Conservation (phyloP, 2,113 vertebrate genomes). For the Lophius piscatorius region DNA sequence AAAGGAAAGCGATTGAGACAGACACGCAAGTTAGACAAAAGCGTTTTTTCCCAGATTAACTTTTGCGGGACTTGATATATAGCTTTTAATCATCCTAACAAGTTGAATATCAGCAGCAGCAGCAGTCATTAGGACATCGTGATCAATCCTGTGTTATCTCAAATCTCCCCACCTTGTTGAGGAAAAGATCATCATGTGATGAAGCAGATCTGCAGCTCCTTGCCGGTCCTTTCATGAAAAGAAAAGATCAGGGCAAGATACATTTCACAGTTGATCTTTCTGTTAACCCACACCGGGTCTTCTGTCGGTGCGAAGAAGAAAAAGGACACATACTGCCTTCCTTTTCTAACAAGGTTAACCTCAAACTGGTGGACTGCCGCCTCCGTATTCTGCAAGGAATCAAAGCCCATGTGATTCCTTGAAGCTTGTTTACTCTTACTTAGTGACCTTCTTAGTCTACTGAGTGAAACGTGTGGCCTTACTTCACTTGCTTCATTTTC, state of each 20-base stretch:
- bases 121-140: neutral
- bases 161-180: slow-evolving; percentile 17
- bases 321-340: too few relatives aligned
- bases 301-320: too few relatives aligned
- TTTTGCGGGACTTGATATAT: slow-evolving; percentile 9
- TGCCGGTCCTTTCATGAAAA: slow-evolving; percentile 3
- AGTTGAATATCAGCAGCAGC: slow-evolving; percentile 16
- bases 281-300: slow-evolving; percentile 15
- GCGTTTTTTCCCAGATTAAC: slow-evolving; percentile 35
- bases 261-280: slow-evolving; percentile 18
- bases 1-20: slow-evolving; percentile 13
- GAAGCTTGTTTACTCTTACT: slow-evolving; percentile 49
- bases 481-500: slow-evolving; percentile 46
- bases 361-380: slow-evolving; percentile 31
- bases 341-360: slow-evolving; percentile 58
- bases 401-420: slow-evolving; percentile 25
- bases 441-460: slow-evolving; percentile 39
- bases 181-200: slow-evolving; percentile 7
- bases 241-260: neutral
- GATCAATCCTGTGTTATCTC: slow-evolving; percentile 12
- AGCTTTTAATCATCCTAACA: slow-evolving; percentile 30
- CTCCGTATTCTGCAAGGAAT: slow-evolving; percentile 27
- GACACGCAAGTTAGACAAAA: neutral
- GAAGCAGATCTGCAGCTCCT: slow-evolving; percentile 7
- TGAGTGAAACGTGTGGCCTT: slow-evolving; percentile 19